phyloP scores from a whole-genome alignment of 2,797 vertebrate species.

The Aldrovandia affinis region DNA sequence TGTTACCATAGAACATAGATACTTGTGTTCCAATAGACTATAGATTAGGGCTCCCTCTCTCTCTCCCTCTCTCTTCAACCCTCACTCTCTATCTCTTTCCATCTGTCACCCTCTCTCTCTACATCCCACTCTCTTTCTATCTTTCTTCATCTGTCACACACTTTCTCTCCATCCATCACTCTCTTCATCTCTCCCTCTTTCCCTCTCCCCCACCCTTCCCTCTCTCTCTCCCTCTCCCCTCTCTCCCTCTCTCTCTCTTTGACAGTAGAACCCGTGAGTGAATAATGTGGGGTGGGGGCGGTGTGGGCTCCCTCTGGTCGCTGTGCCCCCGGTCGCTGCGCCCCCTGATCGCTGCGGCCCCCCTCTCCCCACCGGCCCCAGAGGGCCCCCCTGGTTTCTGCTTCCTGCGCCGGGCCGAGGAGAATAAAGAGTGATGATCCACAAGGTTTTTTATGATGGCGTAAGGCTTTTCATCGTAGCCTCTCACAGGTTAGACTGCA shows the following conservation, averaged over 20 bases:
- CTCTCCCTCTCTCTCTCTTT: neutral
- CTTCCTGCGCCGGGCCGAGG: neutral
- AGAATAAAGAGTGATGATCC: constrained; percentile 21
- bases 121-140: neutral
- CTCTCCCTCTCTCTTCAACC: no score
- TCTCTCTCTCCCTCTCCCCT: neutral
- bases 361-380: neutral
- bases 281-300: neutral
- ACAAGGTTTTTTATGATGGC: neutral
- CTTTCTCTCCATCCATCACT: neutral
- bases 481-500: neutral
- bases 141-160: neutral
- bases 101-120: neutral
- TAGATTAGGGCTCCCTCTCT: neutral
- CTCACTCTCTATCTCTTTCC: no score
- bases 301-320: no score
- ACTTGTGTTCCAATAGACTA: no score
- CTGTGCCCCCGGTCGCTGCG: neutral
- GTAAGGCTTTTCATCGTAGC: constrained; percentile 2
- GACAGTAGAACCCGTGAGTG: constrained; percentile 18
- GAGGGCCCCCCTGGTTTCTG: neutral
- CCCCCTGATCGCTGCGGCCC: neutral
- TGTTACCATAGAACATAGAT: no score
- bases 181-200: neutral
- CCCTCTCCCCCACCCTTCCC: neutral